Evolutionary conservation across 2,113 vertebrate species (phyloP), one percentile per base, ranked within the genome.

Genomic region (Recurvirostra avosetta): DNA sequence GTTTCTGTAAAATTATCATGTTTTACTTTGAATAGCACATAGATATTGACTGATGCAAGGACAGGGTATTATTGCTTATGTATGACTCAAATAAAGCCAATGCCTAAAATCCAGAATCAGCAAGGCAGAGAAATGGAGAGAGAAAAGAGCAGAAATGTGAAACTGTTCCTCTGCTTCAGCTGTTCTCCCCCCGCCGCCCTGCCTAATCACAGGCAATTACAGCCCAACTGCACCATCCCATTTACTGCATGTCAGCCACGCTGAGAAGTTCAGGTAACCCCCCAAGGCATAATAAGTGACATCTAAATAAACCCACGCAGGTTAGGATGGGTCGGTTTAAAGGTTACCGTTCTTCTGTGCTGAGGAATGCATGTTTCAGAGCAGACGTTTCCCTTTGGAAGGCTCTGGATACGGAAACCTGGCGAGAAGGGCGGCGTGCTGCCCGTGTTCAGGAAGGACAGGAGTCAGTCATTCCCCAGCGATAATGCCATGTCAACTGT

Each of bases 391-490:
- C 70, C 71, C 70, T 85, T 72, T 36, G 70, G 88, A 90, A 89
- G 49, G 77, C 77, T 89, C 61, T 38, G 66, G 34, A 19, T 36
- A 62, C 0, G 1, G 71, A 92, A 95, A 49, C 20, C 65, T 27
- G 53, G 75, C 52, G 32, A 59, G 71, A 40, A 29, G 65, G 11
- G 17, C 10, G 20, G 65, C 2, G 2, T 11, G 52, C 45, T 55
- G 32, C 43, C 32, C 0, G 0, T 1, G 4, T 0, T 40, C 23
- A 23, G 70, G 62, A 90, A 55, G 70, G 87, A 29, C 66, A 36
- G 43, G 20, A 3, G 3, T 7, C 6, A 2, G 53, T 19, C 6
- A 0, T 41, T 81, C 29, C 52, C 30, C 0, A 0, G 16, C 6
- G 10, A 18, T 15, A 45, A 18, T 10, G 5, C 59, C 27, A 0